These are phyloP conservation scores for Syngnathoides biaculeatus DNA, from an alignment of 2,113 vertebrate genomes.

Conservation along the genomic window DNA sequence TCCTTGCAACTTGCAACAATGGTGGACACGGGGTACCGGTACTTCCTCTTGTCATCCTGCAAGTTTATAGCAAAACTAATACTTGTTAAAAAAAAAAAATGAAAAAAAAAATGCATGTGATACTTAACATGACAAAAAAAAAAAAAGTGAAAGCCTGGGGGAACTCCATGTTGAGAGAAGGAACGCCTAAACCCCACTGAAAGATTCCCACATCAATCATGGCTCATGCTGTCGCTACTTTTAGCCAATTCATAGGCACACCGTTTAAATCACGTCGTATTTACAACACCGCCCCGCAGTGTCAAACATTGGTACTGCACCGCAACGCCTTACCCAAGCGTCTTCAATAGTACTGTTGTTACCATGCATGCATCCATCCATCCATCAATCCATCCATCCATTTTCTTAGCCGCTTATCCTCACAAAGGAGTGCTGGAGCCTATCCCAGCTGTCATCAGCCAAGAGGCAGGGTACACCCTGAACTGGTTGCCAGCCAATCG, in stretches of 20 bases:
- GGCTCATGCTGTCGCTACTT: background rate
- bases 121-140: background rate
- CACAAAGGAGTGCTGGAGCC: too few relatives aligned
- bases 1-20: background rate
- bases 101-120: background rate
- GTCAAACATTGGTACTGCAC: conserved; percentile 47
- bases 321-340: conserved; percentile 15
- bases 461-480: too few relatives aligned
- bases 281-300: conserved; percentile 53
- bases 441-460: too few relatives aligned
- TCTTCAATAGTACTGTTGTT: too few relatives aligned
- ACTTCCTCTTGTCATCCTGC: background rate
- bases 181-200: background rate
- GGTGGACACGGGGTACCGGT: too few relatives aligned
- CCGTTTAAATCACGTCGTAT: background rate
- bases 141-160: background rate
- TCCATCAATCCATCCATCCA: too few relatives aligned
- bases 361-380: too few relatives aligned
- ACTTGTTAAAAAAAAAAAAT: too few relatives aligned
- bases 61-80: background rate
- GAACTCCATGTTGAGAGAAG: background rate
- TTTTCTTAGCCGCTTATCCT: too few relatives aligned
- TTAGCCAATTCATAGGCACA: background rate
- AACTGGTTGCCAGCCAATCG: too few relatives aligned
- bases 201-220: background rate